These are phyloP conservation scores for Hycleus cichorii DNA, from an alignment of 1,140 invertebrate species.

Conservation along the genomic window DNA sequence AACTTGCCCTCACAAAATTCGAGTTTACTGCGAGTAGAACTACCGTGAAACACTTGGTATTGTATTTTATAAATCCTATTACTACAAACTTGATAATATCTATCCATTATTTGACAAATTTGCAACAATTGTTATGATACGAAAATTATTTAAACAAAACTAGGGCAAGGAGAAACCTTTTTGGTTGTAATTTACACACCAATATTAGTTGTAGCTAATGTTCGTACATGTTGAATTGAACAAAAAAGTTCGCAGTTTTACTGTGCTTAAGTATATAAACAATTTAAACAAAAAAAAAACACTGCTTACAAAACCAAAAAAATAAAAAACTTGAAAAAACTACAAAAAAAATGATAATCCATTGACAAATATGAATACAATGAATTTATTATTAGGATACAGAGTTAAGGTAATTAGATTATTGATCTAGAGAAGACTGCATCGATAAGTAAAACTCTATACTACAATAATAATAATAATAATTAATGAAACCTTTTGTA, in stretches of 20 bases:
- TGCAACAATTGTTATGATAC: constrained; percentile 21
- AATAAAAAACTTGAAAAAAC: constrained; percentile 14
- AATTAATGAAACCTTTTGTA: constrained; percentile 31
- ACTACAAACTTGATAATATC: constrained; percentile 26
- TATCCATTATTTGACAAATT: constrained; percentile 25
- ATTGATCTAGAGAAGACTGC: constrained; percentile 38
- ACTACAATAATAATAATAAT: not conserved
- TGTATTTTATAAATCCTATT: constrained; percentile 34
- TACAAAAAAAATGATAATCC: constrained; percentile 38
- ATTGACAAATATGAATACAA: constrained; percentile 43
- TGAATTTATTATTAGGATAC: constrained; percentile 41
- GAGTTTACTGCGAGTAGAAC: too few relatives aligned
- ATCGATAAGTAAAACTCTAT: constrained; percentile 36
- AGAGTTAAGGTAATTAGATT: constrained; percentile 36
- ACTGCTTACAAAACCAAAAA: constrained; percentile 33
- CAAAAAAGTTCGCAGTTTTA: constrained; percentile 27
- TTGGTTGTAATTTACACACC: constrained; percentile 30
- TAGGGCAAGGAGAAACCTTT: constrained; percentile 28
- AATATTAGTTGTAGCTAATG: constrained; percentile 34
- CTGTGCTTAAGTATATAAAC: constrained; percentile 25
- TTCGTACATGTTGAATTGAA: constrained; percentile 34
- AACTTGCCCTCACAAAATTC: too few relatives aligned
- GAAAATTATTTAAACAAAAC: not conserved
- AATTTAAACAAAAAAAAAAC: constrained; percentile 25
- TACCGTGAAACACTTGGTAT: constrained; percentile 1